Evolutionary conservation across 23 tunicate genomes (phyloP), one percentile per base, ranked within the genome.

Genomic region (Clavelina lepadiformis): DNA sequence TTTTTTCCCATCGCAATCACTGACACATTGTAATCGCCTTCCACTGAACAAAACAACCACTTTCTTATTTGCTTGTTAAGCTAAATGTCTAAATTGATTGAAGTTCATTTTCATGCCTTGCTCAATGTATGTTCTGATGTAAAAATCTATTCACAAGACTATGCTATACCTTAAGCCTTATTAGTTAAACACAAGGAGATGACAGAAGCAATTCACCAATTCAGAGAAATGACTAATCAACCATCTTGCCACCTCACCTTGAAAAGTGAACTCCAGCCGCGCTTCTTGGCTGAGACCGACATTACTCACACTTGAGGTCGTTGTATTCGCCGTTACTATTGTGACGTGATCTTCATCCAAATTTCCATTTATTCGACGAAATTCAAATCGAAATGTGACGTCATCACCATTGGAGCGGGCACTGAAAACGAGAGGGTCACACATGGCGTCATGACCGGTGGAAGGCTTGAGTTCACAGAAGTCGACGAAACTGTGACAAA

Each of bases 1-100:
- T 41, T 28, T 8, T 28, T 34, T 33, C 33, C 31, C 5, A 27
- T 50, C 31, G 73, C 82, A 2, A 57, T 13, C 21, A 76, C 82
- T 24, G 72, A 33, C 23, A 76, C 45, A 35, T 76, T 76, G 73
- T 76, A 76, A 37, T 31, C 73, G 29, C 82, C 82, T 21, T 54
- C 72, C 1, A 52, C 82, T 76, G 67, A 13, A 19, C 24, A 54
- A 54, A 54, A 54, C 7, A 15, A 54, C 7, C 49, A 15, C 15
- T 41, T 11, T 41, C 15, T n/a, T n/a, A n/a, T n/a, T n/a, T n/a
- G n/a, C n/a, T n/a, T n/a, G n/a, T n/a, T n/a, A n/a, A n/a, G n/a
- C n/a, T n/a, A n/a, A n/a, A n/a, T n/a, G n/a, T n/a, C n/a, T n/a
- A n/a, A n/a, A n/a, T n/a, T n/a, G n/a, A n/a, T n/a, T n/a, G n/a